phyloP scores from a whole-genome alignment of 2,888 invertebrate species.

The Drosophila pseudotakahashii region DNA sequence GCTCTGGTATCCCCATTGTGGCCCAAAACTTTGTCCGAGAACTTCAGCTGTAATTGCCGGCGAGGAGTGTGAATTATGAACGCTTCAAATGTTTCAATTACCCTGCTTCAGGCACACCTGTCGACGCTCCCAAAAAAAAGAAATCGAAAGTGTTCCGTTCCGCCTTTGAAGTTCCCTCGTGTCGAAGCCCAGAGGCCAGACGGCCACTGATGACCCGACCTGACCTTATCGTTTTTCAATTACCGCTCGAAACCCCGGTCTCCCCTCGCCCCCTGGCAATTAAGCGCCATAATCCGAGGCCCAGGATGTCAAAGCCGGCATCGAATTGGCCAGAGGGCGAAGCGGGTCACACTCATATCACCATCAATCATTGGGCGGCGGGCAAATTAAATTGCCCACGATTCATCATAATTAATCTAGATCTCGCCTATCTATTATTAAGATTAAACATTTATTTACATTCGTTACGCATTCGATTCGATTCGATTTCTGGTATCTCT shows the following conservation, averaged over 20 bases:
- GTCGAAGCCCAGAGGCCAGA: no score
- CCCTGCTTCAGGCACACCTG: conserved; percentile 20
- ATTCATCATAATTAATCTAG: conserved; percentile 72
- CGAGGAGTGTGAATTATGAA: conserved; percentile 40
- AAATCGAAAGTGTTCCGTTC: conserved; percentile 12
- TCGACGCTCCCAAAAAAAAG: not conserved
- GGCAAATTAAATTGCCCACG: conserved; percentile 56
- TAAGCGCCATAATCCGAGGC: conserved; percentile 60
- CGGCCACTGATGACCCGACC: conserved; percentile 15
- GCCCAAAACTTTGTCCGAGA: conserved; percentile 28
- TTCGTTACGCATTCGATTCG: conserved; percentile 60
- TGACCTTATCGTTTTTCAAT: conserved; percentile 71
- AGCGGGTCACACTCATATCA: conserved; percentile 43
- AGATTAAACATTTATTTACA: conserved; percentile 75
- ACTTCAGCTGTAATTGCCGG: conserved; percentile 26
- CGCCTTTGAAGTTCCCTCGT: conserved; percentile 35
- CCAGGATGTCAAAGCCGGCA: conserved; percentile 27
- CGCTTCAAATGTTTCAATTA: conserved; percentile 48
- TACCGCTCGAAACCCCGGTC: conserved; percentile 32
- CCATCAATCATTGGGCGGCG: conserved; percentile 60
- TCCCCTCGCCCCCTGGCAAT: conserved; percentile 43
- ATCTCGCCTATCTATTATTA: conserved; percentile 50
- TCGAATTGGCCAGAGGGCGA: conserved; percentile 27
- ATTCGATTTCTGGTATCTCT: conserved; percentile 30
- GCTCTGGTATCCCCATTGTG: conserved; percentile 1